Evolutionary conservation across 2,113 vertebrate species (phyloP).

Genomic region (Cyphomyrus plagiostoma): DNA sequence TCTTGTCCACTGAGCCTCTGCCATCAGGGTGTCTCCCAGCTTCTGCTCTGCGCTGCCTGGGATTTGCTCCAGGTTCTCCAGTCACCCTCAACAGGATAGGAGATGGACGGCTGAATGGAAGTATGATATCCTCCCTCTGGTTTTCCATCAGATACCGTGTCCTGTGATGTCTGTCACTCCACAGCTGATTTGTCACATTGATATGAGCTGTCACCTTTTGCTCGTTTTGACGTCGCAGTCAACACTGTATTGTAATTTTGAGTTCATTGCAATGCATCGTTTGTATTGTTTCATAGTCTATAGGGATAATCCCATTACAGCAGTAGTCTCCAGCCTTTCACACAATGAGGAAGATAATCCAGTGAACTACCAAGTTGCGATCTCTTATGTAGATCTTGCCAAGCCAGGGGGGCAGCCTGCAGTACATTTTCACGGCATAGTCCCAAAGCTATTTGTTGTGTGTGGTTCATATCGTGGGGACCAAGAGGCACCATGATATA

Average conservation of each 20-base stretch:
- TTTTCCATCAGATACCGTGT: background rate
- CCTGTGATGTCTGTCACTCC: background rate
- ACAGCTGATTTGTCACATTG: background rate
- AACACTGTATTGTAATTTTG: background rate
- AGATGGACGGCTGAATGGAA: background rate
- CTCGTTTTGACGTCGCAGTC: background rate
- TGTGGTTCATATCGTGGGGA: background rate
- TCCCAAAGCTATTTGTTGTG: background rate
- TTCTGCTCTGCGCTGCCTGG: background rate
- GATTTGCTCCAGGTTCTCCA: background rate
- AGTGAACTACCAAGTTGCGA: no score
- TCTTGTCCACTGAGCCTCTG: background rate
- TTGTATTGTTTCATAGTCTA: background rate
- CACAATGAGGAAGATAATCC: background rate
- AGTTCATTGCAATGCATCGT: background rate
- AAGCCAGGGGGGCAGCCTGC: background rate
- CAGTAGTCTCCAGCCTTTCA: background rate
- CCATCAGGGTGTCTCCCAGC: background rate
- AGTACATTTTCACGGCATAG: background rate
- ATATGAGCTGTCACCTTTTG: background rate
- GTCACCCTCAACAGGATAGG: background rate
- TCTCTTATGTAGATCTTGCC: background rate
- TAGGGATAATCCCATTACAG: background rate
- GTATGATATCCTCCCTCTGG: background rate
- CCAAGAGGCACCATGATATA: background rate